Evolutionary conservation across 92 coral and sea anemone species (phyloP).

Genomic region (Diadumene lineata): DNA sequence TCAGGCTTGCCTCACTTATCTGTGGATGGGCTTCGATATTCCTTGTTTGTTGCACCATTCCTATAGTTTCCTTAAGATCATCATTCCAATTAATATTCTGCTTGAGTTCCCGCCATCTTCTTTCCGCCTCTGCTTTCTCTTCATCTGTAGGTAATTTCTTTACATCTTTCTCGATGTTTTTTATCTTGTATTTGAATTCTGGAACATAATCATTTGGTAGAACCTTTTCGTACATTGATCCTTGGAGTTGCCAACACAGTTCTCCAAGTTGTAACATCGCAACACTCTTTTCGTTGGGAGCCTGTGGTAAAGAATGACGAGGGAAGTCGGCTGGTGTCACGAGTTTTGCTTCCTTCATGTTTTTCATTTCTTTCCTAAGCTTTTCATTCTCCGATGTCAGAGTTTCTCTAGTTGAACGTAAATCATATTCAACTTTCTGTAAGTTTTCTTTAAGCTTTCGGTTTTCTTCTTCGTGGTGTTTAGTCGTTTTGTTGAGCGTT

Average conservation of each 20-base stretch:
- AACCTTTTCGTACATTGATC: constrained; percentile 27
- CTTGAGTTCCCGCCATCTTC: constrained; percentile 21
- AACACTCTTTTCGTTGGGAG: background rate
- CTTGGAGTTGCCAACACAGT: constrained; percentile 32
- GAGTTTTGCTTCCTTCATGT: background rate
- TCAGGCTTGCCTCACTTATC: background rate
- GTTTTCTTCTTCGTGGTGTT: constrained; percentile 39
- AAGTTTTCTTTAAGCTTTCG: constrained; percentile 6
- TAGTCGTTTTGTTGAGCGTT: constrained; percentile 1
- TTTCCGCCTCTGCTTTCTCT: constrained; percentile 24
- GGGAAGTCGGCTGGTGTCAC: background rate
- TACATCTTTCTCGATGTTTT: constrained; percentile 27
- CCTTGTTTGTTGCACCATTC: constrained; percentile 24
- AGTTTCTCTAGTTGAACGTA: constrained; percentile 4
- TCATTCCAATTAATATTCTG: constrained; percentile 42
- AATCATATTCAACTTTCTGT: background rate
- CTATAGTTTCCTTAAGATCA: constrained; percentile 32
- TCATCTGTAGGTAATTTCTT: constrained; percentile 19
- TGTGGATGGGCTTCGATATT: constrained; percentile 39
- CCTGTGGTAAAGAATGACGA: background rate
- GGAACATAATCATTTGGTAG: constrained; percentile 24
- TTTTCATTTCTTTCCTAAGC: constrained; percentile 33
- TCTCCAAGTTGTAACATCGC: constrained; percentile 36
- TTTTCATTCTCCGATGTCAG: constrained; percentile 24
- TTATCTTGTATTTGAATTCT: constrained; percentile 35